Evolutionary conservation across 2,113 vertebrate species (phyloP), one percentile per base, ranked within the genome.

Genomic region (Zonotrichia leucophrys): DNA sequence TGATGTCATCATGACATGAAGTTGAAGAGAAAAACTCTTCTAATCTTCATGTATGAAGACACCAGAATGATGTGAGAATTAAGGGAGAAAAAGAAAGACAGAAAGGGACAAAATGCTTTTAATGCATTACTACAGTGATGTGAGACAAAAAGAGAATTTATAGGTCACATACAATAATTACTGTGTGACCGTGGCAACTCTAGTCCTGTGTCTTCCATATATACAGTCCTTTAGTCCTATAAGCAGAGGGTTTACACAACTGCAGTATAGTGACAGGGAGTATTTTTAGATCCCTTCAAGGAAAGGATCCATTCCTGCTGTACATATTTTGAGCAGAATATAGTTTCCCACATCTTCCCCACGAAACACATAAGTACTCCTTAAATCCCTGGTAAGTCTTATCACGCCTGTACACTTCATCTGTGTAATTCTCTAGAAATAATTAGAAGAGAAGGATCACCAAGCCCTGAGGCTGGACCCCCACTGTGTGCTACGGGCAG

Each of bases 401-500:
- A 90, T 73, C 67, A 64, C 4, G n/a, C 72, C 79, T 59, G 41
- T 70, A 88, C 60, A 75, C 47, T 90, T 94, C 47, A 88, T 74
- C 75, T 77, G 79, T 88, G 83, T 90, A 84, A 94, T 92, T 94
- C 60, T 90, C 56, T 86, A 94, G 64, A 94, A 95, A 93, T 94
- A 96, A 95, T 92, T 91, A 87, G 85, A 96, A 93, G 59, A 90
- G 94, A 94, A 90, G 53, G 72, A 92, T 93, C 94, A 88, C 44
- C 79, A 81, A 60, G 55, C 60, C 88, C 83, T 41, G 60, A 78
- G 88, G 88, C 76, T 75, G 50, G 49, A 85, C 73, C 53, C 90
- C 87, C 58, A 58, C 74, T 87, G 92, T 80, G 78, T 33, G 78
- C 91, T 68, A 39, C 7, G 12, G 92, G 86, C 12, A 0, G 22